phyloP scores from a whole-genome alignment of 2,888 invertebrate genomes.

The Lasioglossum figueresi region DNA sequence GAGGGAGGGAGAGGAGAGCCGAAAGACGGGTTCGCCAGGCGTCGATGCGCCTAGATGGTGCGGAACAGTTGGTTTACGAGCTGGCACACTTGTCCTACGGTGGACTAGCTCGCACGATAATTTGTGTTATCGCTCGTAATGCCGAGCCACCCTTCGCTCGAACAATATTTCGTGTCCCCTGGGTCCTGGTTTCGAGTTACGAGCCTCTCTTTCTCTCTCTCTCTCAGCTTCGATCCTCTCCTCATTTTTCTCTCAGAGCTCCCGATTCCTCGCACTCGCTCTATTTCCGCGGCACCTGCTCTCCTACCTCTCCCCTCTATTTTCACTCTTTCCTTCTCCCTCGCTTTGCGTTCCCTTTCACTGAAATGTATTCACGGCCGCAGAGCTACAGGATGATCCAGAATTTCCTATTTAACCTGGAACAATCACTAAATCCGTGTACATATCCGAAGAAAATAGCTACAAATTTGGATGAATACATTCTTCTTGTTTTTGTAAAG shows the following conservation, averaged over 20 bases:
- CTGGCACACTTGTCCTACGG: constrained; percentile 51
- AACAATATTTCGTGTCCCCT: constrained; percentile 65
- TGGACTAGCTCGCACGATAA: constrained; percentile 67
- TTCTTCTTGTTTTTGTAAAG: no score
- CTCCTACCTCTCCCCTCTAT: not conserved
- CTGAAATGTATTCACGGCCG: not conserved
- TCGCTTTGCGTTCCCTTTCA: constrained; percentile 13
- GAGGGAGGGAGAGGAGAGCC: not conserved
- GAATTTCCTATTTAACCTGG: not conserved
- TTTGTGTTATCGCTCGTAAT: constrained; percentile 73
- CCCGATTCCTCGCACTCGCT: constrained; percentile 11
- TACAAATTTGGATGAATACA: no score
- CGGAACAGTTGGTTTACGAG: constrained; percentile 60
- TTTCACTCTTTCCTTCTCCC: not conserved
- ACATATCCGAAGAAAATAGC: no score
- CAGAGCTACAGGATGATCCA: not conserved
- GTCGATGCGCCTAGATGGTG: constrained; percentile 35
- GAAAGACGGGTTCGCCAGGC: constrained; percentile 30
- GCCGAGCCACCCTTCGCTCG: constrained; percentile 63
- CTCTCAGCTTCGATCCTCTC: not conserved
- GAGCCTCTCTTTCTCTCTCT: not conserved
- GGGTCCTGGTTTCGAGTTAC: not conserved
- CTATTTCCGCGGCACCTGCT: constrained; percentile 25
- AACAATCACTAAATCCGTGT: not conserved
- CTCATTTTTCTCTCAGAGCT: not conserved